These are phyloP conservation scores for Girardinichthys multiradiatus DNA, from an alignment of 2,113 vertebrate species.

Conservation along the genomic window DNA sequence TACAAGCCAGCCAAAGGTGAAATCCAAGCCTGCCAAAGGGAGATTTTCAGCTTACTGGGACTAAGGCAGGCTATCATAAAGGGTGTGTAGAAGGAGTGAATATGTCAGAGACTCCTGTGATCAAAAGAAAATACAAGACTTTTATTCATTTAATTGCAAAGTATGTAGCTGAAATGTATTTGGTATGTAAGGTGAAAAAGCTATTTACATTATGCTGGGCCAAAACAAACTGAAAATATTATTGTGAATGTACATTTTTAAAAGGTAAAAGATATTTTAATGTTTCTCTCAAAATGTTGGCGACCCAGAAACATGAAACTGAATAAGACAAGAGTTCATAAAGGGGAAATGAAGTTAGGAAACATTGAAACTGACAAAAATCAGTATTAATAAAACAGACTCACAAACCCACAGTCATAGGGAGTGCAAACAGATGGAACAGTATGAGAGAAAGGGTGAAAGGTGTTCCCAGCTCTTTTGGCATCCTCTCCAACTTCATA, in stretches of 20 bases:
- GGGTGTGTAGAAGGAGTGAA: conserved; percentile 32
- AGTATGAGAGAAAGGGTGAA: conserved; percentile 29
- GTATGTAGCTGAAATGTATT: not conserved
- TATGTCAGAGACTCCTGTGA: conserved; percentile 24
- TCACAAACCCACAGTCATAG: not conserved
- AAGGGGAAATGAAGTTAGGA: not conserved
- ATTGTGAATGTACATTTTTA: not conserved
- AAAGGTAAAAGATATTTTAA: not conserved
- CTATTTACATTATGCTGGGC: not conserved
- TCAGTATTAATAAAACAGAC: not conserved
- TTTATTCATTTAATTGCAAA: conserved; percentile 28
- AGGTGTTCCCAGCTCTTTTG: conserved; percentile 52
- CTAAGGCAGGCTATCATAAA: conserved; percentile 66
- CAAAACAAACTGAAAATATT: not conserved
- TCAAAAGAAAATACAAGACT: conserved; percentile 26
- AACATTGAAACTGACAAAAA: not conserved
- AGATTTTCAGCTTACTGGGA: conserved; percentile 70
- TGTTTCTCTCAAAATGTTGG: too few relatives aligned
- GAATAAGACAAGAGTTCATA: not conserved
- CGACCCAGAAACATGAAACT: not conserved
- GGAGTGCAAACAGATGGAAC: conserved; percentile 18
- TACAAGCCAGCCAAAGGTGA: conserved; percentile 75
- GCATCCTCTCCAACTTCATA: conserved; percentile 43
- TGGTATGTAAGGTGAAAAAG: not conserved
- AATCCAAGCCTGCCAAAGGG: conserved; percentile 59